Percentiles rank a stretch among this genome's conserved stretches.
These are phyloP conservation scores for Hypolimnas misippus DNA, from an alignment of 2,888 invertebrate species.

Conservation along the genomic window DNA sequence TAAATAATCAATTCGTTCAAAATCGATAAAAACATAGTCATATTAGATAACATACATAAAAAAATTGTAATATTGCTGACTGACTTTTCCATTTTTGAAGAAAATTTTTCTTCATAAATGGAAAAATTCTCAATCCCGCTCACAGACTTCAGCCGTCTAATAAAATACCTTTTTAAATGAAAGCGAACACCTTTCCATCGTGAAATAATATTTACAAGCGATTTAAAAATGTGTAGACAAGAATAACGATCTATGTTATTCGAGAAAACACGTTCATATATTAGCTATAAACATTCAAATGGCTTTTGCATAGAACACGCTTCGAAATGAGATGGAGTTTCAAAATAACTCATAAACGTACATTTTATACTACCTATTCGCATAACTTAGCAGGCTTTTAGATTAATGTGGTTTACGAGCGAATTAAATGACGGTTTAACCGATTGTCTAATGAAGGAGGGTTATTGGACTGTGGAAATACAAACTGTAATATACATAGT, in stretches of 20 bases:
- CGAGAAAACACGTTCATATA: slow-evolving; percentile 28
- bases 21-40: no score
- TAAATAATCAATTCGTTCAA: no score
- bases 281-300: slow-evolving; percentile 26
- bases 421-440: background rate
- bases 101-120: no score
- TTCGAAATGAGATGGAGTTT: slow-evolving; percentile 2
- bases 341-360: slow-evolving; percentile 11
- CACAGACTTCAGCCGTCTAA: no score
- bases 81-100: no score
- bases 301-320: slow-evolving; percentile 16
- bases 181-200: background rate
- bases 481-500: no score
- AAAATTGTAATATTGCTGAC: no score
- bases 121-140: no score
- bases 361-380: slow-evolving; percentile 2
- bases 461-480: no score
- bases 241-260: slow-evolving; percentile 25
- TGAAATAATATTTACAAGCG: slow-evolving; percentile 23
- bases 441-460: no score
- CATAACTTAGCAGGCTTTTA: background rate
- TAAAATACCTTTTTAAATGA: background rate
- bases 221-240: slow-evolving; percentile 1
- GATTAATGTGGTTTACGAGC: background rate
- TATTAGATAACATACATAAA: no score